Base-by-base conservation (phyloP, 2,888 invertebrate species). In the Argyra leucocephala region DNA sequence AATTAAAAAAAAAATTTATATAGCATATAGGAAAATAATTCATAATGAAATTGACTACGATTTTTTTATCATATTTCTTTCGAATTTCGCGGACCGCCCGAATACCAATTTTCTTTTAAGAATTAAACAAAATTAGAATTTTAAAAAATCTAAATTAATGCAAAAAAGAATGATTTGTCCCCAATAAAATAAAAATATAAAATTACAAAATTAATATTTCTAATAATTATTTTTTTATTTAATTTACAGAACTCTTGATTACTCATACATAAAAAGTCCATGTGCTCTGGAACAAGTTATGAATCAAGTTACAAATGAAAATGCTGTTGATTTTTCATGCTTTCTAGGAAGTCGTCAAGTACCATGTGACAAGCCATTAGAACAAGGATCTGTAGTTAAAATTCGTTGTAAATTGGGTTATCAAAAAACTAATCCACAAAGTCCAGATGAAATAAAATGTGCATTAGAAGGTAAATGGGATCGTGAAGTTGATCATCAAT, bases 391-490 rank as follows among this genome's bases (percentile, higher is more conserved):
- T 15, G 48, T 60, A 22, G 70, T 68, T 1, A 37, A 15, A 1
- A 64, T 70, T 18, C 36, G 60, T 1, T 70, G 70, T 62, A 22
- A 63, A 18, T 9, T 65, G n/a, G 63, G 64, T 1, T 66, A 66
- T 36, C 26, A 37, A 31, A 66, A 66, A 63, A 63, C 66, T 9
- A 48, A 48, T 18, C n/a, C n/a, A 18, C 15, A 48, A 48, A 48
- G 48, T 48, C 63, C 21, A 1, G 65, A 57, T 1, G 21, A 24
- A 0, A n/a, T 66, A 6, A 65, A 26, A 23, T 78, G 78, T 63
- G 67, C 66, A 7, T 61, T 23, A 0, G 59, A 70, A 65, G 75
- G 74, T 1, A 66, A 69, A 57, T 78, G 77, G 78, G 66, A 69
- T 21, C 65, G 66, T 22, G 10, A 62, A 1, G 70, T 74, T 36